Base-by-base conservation (phyloP, 2,797 vertebrate genomes). In the Megalops cyprinoides region DNA sequence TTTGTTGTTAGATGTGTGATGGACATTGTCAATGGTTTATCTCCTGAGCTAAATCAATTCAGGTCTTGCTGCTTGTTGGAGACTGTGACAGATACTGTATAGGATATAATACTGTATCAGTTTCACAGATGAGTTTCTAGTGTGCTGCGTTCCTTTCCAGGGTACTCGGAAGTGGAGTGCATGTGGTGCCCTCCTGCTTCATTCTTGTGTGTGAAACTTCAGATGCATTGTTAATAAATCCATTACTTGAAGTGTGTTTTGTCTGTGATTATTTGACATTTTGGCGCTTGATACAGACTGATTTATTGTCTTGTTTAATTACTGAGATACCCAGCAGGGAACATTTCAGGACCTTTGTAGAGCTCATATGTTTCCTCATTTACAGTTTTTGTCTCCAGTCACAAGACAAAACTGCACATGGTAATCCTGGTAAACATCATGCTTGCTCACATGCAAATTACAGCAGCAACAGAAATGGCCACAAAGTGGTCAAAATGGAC, bases 21-120 rank as follows among this genome's bases (percentile, higher is more conserved):
- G 77, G 46, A 20, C 18, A 51, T 49, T 79, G 23, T 67, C 58
- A 67, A 23, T 67, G 77, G 60, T 77, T 77, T 77, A 77, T 77
- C n/a, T 77, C 76, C 39, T 60, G 76, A 18, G 18, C 2, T 60
- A n/a, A 60, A 60, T 48, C 15, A 77, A 77, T 62, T 56, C 44
- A 37, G 44, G 42, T n/a, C 14, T 20, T 65, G 12, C 28, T 34
- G 12, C 62, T 65, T 65, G 62, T 18, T 65, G 62, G 4, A 65
- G 62, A 65, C 62, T 53, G 15, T 2, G n/a, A n/a, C n/a, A n/a
- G n/a, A n/a, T n/a, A n/a, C n/a, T n/a, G n/a, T n/a, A n/a, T n/a
- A n/a, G n/a, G n/a, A n/a, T n/a, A n/a, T n/a, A 15, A 53, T 53
- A 53, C 51, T 65, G 60, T 37, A 37, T 65, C 18, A 23, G 20